phyloP scores from a whole-genome alignment of 2,888 invertebrate genomes.

The Halictus ligatus region DNA sequence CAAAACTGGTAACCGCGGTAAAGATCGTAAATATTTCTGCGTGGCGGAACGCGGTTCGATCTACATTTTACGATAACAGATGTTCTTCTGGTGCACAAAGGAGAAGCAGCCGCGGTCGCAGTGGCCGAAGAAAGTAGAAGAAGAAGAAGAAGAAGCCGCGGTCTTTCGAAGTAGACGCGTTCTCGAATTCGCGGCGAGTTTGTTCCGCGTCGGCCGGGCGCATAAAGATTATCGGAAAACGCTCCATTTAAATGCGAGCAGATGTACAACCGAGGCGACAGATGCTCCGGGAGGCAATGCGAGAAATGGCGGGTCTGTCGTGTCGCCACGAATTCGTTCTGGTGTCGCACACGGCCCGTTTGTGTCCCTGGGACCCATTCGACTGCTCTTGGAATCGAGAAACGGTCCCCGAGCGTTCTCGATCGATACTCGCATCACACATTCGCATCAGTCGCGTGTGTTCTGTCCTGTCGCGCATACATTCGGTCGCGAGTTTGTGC shows the following conservation, averaged over 20 bases:
- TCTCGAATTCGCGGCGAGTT: constrained; percentile 9
- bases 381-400: constrained; percentile 41
- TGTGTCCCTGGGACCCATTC: constrained; percentile 36
- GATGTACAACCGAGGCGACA: constrained; percentile 58
- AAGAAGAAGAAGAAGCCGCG: background rate
- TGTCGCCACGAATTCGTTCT: constrained; percentile 53
- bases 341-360: constrained; percentile 38
- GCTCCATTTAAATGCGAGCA: constrained; percentile 60
- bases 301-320: constrained; percentile 49
- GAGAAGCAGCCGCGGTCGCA: background rate
- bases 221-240: constrained; percentile 59
- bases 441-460: background rate
- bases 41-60: background rate
- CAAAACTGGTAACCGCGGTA: background rate
- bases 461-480: background rate
- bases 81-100: constrained; percentile 14
- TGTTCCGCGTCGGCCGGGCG: background rate
- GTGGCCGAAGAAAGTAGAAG: background rate
- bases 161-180: background rate
- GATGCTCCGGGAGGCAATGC: constrained; percentile 53
- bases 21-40: background rate
- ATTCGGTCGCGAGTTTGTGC: background rate
- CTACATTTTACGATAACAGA: constrained; percentile 15
- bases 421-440: constrained; percentile 45
- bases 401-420: background rate